Conservation (phyloP, 2,797 vertebrate species). For the Poecile montanus region DNA sequence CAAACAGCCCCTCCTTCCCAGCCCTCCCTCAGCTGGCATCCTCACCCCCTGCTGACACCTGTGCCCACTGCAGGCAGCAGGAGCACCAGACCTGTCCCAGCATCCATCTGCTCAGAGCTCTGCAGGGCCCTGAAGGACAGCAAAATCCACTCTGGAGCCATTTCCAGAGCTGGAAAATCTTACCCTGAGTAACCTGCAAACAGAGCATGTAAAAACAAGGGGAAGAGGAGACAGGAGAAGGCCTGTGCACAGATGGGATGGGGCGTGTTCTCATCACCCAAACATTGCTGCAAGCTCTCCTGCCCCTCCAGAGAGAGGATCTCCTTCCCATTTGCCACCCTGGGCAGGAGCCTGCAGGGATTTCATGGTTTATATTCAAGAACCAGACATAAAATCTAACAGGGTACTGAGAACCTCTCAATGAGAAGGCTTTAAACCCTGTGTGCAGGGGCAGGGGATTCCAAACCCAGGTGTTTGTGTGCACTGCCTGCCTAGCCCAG, state of each 20-base stretch:
- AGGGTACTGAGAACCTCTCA: background rate
- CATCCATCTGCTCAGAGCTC: background rate
- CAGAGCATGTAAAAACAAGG: background rate
- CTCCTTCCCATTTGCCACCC: background rate
- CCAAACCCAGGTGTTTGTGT: background rate
- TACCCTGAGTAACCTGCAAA: background rate
- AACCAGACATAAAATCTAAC: background rate
- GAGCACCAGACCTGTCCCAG: background rate
- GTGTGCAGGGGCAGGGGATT: background rate
- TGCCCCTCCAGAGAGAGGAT: background rate
- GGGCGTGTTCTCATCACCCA: background rate
- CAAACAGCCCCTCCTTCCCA: background rate
- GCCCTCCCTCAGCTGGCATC: background rate
- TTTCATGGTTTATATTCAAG: background rate
- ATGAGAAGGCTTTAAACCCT: background rate
- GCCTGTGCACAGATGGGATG: background rate
- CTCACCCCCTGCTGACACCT: background rate
- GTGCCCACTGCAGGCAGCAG: background rate
- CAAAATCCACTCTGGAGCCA: background rate
- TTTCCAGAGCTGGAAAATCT: background rate
- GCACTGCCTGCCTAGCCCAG: background rate
- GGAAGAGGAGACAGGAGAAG: background rate
- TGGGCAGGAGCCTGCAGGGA: background rate
- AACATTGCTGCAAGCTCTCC: background rate
- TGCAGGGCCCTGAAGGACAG: background rate